A percentile compares a stretch with the other conserved stretches of the same genome.
Conservation (phyloP, 2,888 invertebrate genomes). For the Hirtodrosophila alboralis region DNA sequence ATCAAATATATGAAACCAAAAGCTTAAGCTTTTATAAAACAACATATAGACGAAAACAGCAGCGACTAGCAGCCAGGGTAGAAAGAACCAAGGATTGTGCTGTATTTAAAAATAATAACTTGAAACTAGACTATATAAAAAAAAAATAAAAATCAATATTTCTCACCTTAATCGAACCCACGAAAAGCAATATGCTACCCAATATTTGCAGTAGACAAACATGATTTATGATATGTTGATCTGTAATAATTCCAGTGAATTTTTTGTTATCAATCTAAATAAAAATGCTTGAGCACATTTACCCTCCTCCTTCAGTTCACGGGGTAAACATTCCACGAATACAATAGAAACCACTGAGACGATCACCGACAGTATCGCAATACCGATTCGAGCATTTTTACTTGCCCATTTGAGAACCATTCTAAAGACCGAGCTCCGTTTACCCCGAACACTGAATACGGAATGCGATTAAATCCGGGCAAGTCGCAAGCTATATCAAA, state of each 20-base stretch:
- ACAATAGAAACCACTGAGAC: constrained; percentile 30
- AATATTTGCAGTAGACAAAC: constrained; percentile 48
- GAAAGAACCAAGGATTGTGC: constrained; percentile 40
- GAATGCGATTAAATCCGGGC: background rate
- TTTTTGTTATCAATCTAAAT: constrained; percentile 7
- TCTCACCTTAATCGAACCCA: constrained; percentile 33
- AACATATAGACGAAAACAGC: constrained; percentile 40
- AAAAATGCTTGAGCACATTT: background rate
- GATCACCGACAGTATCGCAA: constrained; percentile 33
- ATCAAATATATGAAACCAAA: background rate
- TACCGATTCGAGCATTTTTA: constrained; percentile 11
- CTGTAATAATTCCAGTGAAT: constrained; percentile 8
- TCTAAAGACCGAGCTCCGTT: background rate
- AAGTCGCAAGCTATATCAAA: too few species aligned
- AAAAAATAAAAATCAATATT: too few species aligned
- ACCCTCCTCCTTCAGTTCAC: constrained; percentile 17
- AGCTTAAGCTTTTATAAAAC: constrained; percentile 20
- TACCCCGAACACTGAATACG: constrained; percentile 14
- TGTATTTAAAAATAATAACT: background rate
- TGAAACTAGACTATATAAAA: background rate
- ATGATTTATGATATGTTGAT: constrained; percentile 31
- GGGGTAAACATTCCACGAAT: background rate
- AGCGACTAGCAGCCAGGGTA: constrained; percentile 53
- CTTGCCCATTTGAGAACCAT: constrained; percentile 9
- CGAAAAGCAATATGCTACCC: constrained; percentile 24